Conservation (phyloP, 2,888 invertebrate species). For the Tenthredo notha region DNA sequence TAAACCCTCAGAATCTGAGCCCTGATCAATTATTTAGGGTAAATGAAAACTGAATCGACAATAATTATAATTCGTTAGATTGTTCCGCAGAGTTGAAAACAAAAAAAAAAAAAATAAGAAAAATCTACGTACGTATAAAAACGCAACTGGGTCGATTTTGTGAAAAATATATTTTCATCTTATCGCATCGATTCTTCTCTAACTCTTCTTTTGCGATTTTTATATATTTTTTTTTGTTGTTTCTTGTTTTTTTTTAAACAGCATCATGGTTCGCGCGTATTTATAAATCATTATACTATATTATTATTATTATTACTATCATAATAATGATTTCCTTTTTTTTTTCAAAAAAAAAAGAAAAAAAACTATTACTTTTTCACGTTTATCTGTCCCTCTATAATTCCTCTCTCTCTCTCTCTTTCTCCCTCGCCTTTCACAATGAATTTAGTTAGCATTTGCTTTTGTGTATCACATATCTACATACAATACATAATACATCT, state of each 20-base stretch:
- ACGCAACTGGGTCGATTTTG: neutral
- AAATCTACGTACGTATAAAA: neutral
- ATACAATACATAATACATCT: constrained; percentile 9
- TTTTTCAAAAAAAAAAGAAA: neutral
- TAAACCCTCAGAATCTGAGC: constrained; percentile 62
- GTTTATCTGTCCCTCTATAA: constrained; percentile 36
- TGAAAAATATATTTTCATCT: constrained; percentile 16
- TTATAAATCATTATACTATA: constrained; percentile 54
- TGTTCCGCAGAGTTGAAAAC: constrained; percentile 26
- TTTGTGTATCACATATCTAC: constrained; percentile 9
- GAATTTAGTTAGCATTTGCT: constrained; percentile 17
- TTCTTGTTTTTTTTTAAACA: neutral
- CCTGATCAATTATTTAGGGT: constrained; percentile 56
- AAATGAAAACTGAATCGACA: constrained; percentile 24
- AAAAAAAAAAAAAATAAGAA: neutral
- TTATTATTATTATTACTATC: neutral
- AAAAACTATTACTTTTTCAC: constrained; percentile 52
- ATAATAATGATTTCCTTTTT: constrained; percentile 43
- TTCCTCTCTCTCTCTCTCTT: neutral
- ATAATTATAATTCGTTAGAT: constrained; percentile 38
- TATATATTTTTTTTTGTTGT: neutral
- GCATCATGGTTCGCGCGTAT: constrained; percentile 26
- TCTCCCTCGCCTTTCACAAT: no score
- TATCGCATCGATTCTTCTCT: neutral
- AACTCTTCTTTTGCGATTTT: neutral